A percentile compares a stretch with the other conserved stretches of the same genome.
phyloP scores from a whole-genome alignment of 2,797 vertebrate genomes.

The Gymnothorax javanicus region DNA sequence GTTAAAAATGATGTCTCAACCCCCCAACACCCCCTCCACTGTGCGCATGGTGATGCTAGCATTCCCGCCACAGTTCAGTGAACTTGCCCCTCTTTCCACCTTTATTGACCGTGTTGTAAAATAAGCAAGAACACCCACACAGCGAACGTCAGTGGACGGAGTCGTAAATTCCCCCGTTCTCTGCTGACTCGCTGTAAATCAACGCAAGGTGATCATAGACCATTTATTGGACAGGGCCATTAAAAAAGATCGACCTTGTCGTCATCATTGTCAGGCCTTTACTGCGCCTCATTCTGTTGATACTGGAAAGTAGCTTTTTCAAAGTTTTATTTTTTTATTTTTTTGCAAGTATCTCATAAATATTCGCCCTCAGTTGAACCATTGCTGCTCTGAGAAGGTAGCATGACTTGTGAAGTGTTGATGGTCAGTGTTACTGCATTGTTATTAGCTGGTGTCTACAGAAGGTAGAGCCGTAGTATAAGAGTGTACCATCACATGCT shows the following conservation, averaged over 20 bases:
- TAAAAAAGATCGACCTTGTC: slow-evolving; percentile 38
- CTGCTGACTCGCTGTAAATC: slow-evolving; percentile 34
- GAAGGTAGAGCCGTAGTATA: background rate
- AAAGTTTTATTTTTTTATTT: background rate
- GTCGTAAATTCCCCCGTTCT: slow-evolving; percentile 35
- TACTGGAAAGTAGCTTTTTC: background rate
- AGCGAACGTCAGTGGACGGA: background rate
- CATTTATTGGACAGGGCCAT: slow-evolving; percentile 33
- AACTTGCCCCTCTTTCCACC: background rate
- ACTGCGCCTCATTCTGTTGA: background rate
- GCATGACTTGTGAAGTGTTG: background rate
- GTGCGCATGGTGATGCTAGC: background rate
- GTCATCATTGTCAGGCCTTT: slow-evolving; percentile 37
- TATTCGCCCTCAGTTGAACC: background rate
- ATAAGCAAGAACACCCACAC: background rate
- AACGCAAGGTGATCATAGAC: slow-evolving; percentile 32
- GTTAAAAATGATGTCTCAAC: background rate
- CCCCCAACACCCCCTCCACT: background rate
- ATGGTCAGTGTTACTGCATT: background rate
- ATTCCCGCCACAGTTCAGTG: background rate
- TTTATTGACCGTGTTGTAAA: slow-evolving; percentile 12
- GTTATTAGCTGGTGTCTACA: background rate
- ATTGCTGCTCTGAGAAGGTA: background rate
- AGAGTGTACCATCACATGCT: background rate
- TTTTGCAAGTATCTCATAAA: background rate